Evolutionary conservation across 2,888 invertebrate genomes (phyloP).

Genomic region (Cosmopolites sordidus): DNA sequence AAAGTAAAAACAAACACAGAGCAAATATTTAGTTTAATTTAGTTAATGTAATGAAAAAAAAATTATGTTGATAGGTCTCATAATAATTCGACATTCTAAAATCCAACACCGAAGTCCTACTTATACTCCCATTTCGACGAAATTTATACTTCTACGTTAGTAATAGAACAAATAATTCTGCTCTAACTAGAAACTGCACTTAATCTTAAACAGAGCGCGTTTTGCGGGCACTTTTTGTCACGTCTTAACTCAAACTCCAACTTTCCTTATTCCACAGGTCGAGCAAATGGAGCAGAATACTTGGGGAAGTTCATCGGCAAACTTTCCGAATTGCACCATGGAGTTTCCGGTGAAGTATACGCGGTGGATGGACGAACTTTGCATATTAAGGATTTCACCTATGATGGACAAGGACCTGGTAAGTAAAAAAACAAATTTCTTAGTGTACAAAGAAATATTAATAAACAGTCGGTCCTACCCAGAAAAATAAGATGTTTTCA

Average conservation of each 20-base stretch:
- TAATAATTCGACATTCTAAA: too few relatives aligned
- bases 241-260: background rate
- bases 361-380: conserved; percentile 85
- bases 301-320: conserved; percentile 75
- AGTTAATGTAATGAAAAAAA: too few relatives aligned
- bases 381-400: conserved; percentile 81
- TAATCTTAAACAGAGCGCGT: background rate
- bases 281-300: conserved; percentile 51
- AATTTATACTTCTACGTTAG: too few relatives aligned
- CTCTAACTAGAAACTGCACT: background rate
- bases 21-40: too few relatives aligned
- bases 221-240: background rate
- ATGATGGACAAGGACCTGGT: conserved; percentile 91
- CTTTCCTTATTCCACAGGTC: conserved; percentile 13
- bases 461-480: too few relatives aligned
- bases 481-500: too few relatives aligned
- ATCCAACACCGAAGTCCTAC: too few relatives aligned
- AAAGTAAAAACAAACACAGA: too few relatives aligned
- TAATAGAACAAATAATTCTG: too few relatives aligned
- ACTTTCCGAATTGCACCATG: conserved; percentile 75
- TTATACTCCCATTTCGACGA: too few relatives aligned
- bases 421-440: conserved; percentile 24
- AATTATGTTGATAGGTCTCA: too few relatives aligned
- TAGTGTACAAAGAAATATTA: too few relatives aligned
- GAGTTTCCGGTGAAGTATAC: conserved; percentile 79